Evolutionary conservation across 2,888 invertebrate genomes (phyloP), one percentile per base, ranked within the genome.

Genomic region (Stictocephala bisonia): DNA sequence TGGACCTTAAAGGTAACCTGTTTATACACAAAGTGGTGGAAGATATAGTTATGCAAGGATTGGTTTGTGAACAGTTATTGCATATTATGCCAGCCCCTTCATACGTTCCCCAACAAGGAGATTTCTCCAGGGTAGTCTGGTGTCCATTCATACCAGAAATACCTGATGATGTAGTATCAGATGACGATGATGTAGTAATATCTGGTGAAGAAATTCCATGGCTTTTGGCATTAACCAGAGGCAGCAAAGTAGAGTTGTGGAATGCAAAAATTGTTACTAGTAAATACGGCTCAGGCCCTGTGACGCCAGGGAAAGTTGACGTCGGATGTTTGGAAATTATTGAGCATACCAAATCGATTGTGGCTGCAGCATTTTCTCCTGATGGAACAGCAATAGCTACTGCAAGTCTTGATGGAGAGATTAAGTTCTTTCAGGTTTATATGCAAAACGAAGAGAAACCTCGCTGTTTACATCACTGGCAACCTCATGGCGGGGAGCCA

Each of bases 341-440:
- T 75, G 88, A 89, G 73, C 90, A 90, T 80, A 84, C 86, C 0
- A 85, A 89, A 80, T 86, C 89, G 22, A 90, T 97, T 64, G 90
- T 93, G 15, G 94, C 95, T 85, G 95, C 95, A 11, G 91, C 94
- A 35, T 93, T 97, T 84, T 95, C 96, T 51, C 96, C 97, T 0
- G 98, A 97, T 86, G 97, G 96, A 29, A 94, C 95, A 18, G 97
- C 97, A 9, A 88, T 98, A 72, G 96, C 97, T 51, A 94, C 96
- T 41, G 96, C 95, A 29, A 92, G 93, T 81, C 86, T 89, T 0
- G 96, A 96, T 84, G 98, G 97, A 66, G 89, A 90, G 81, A 94
- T 97, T 60, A 93, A 95, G 84, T 98, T 98, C 86, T 97, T 94
- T 84, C 95, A 97, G 87, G 90, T 93, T 48, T 92, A 92, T 83